A percentile compares a stretch with the other conserved stretches of the same genome.
These are phyloP conservation scores for Sanderia malayensis DNA, from an alignment of 30 jellyfish, hydroid and myxozoan species.

Conservation along the genomic window DNA sequence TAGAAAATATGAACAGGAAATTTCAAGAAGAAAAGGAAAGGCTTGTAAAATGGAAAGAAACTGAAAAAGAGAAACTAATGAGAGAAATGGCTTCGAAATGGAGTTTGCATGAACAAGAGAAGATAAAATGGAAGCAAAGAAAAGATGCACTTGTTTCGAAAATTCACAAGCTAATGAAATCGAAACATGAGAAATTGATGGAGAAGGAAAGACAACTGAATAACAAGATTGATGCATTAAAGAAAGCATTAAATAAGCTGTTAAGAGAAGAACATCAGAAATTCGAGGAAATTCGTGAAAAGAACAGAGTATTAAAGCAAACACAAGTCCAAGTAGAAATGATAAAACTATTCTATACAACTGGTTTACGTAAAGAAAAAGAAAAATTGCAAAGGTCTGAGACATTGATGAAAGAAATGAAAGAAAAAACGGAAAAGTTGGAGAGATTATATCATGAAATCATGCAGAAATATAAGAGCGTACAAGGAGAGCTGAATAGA, in stretches of 20 bases:
- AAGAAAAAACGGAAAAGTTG: constrained; percentile 17
- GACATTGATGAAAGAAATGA: constrained; percentile 36
- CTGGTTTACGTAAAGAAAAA: constrained; percentile 33
- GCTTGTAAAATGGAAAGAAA: constrained; percentile 38
- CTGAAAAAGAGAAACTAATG: constrained; percentile 6
- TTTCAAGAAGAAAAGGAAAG: constrained; percentile 14
- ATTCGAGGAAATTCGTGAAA: constrained; percentile 15
- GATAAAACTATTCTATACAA: constrained; percentile 35
- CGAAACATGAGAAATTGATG: constrained; percentile 9
- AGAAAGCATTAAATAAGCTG: constrained; percentile 22
- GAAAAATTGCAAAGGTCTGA: constrained; percentile 41
- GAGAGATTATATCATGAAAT: constrained; percentile 32
- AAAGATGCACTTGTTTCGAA: constrained; percentile 20
- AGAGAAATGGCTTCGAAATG: constrained; percentile 27
- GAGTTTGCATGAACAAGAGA: constrained; percentile 24
- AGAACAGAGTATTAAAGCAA: constrained; percentile 9
- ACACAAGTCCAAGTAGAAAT: constrained; percentile 21
- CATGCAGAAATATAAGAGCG: constrained; percentile 15
- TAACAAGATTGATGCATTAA: constrained; percentile 24
- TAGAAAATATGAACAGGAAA: constrained; percentile 12
- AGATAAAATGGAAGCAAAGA: constrained; percentile 20
- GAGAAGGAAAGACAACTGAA: constrained; percentile 10
- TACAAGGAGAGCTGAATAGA: neutral
- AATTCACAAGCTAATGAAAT: constrained; percentile 18
- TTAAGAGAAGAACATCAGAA: constrained; percentile 31